Conservation (phyloP, 2,888 invertebrate species). For the Athetis lepigone region DNA sequence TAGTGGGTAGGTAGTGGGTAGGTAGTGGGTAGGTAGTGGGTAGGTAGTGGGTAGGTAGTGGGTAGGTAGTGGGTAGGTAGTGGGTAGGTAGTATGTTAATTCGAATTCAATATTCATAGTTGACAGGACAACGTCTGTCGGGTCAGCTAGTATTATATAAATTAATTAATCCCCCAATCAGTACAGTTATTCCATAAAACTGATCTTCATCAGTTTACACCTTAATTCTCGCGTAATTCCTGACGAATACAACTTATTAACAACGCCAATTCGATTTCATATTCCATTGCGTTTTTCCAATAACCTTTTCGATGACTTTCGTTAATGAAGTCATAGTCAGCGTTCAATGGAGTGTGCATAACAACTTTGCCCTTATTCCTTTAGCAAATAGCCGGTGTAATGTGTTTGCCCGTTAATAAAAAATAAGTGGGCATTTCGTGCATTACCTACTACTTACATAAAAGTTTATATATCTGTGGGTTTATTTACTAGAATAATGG, state of each 20-base stretch:
- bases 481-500: slow-evolving; percentile 42
- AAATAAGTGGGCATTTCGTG: slow-evolving; percentile 40
- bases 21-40: no score
- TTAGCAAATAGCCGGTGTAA: slow-evolving; percentile 37
- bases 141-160: no score
- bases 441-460: slow-evolving; percentile 18
- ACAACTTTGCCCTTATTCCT: slow-evolving; percentile 36
- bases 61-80: no score
- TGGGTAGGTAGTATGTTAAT: no score
- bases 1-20: no score
- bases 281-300: slow-evolving; percentile 57
- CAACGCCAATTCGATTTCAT: slow-evolving; percentile 53
- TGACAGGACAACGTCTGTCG: no score
- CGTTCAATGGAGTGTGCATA: slow-evolving; percentile 47
- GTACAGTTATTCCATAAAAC: not conserved
- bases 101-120: no score
- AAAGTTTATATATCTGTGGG: slow-evolving; percentile 39
- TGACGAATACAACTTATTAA: slow-evolving; percentile 36
- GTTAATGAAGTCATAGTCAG: slow-evolving; percentile 52
- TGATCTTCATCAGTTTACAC: not conserved
- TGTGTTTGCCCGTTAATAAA: slow-evolving; percentile 49
- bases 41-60: no score
- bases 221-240: slow-evolving; percentile 2
- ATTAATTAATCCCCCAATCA: not conserved
- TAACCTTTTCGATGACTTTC: slow-evolving; percentile 54